These are phyloP conservation scores for Heliconius aoede DNA, from an alignment of 2,888 invertebrate species.

Conservation along the genomic window DNA sequence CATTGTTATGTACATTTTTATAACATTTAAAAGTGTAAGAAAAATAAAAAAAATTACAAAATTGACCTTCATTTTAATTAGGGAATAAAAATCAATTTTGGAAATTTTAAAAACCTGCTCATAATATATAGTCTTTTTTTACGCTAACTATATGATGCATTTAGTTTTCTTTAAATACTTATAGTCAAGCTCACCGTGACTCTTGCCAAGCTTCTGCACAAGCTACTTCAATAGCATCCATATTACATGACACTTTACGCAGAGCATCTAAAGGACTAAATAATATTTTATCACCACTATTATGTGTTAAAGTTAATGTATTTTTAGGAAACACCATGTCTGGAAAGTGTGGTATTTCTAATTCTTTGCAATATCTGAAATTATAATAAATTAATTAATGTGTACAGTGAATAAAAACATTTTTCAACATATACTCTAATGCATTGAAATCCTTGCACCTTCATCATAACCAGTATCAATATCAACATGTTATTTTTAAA, in stretches of 20 bases:
- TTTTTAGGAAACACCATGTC: constrained; percentile 99
- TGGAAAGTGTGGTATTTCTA: constrained; percentile 95
- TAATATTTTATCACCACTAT: constrained; percentile 87
- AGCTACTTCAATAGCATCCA: constrained; percentile 91
- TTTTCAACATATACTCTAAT: background rate
- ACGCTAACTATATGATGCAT: background rate
- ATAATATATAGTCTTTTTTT: no score
- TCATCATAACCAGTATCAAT: background rate
- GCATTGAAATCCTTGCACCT: background rate
- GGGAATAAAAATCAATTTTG: no score
- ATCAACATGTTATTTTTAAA: no score
- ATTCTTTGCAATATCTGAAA: constrained; percentile 87
- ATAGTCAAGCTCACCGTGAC: constrained; percentile 85
- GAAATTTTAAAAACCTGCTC: no score
- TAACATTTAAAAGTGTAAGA: no score
- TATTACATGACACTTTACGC: constrained; percentile 89
- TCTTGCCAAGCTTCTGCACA: constrained; percentile 96
- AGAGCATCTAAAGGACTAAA: constrained; percentile 97
- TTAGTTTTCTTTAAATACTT: background rate
- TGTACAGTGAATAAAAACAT: background rate
- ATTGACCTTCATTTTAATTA: no score
- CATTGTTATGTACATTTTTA: no score
- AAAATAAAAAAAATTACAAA: no score
- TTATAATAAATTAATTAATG: constrained; percentile 35
- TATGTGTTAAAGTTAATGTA: constrained; percentile 87